phyloP scores from a whole-genome alignment of 2,888 invertebrate species.

The Sinohyriopsis cumingii region DNA sequence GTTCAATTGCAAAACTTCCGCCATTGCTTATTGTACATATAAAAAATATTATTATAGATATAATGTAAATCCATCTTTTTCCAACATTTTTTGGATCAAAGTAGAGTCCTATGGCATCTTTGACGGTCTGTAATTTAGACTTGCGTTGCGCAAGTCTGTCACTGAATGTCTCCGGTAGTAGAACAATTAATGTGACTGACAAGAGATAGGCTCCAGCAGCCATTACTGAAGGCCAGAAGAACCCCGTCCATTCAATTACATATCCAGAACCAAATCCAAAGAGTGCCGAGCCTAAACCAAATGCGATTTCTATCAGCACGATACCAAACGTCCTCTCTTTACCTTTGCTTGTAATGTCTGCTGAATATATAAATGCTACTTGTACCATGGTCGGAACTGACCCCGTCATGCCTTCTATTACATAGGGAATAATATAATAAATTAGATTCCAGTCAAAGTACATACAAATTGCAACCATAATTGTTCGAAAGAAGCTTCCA shows the following conservation, averaged over 20 bases:
- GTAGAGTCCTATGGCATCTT: slow-evolving; percentile 15
- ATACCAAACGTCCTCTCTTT: slow-evolving; percentile 25
- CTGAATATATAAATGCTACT: slow-evolving; percentile 23
- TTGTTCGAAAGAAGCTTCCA: slow-evolving; percentile 17
- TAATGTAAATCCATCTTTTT: slow-evolving; percentile 30
- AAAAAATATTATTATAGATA: slow-evolving; percentile 19
- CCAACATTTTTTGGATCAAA: slow-evolving; percentile 11
- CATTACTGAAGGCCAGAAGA: slow-evolving; percentile 23
- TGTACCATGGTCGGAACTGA: slow-evolving; percentile 23
- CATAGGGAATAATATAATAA: slow-evolving; percentile 19
- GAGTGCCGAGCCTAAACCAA: slow-evolving; percentile 14
- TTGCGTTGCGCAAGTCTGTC: slow-evolving; percentile 5
- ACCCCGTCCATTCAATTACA: slow-evolving; percentile 24
- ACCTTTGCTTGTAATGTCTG: slow-evolving; percentile 26
- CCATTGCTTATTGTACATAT: slow-evolving; percentile 16
- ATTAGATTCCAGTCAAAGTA: slow-evolving; percentile 27
- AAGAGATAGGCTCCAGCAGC: slow-evolving; percentile 7
- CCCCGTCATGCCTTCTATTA: slow-evolving; percentile 34
- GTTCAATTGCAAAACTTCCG: slow-evolving; percentile 25
- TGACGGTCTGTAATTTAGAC: slow-evolving; percentile 9
- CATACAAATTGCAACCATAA: slow-evolving; percentile 19
- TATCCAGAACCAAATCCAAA: slow-evolving; percentile 23
- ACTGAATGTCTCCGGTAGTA: slow-evolving; percentile 23
- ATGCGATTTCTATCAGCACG: slow-evolving; percentile 19
- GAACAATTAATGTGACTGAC: slow-evolving; percentile 9